phyloP scores from a whole-genome alignment of 2,888 invertebrate species.

The Nipponacmea schrenckii region DNA sequence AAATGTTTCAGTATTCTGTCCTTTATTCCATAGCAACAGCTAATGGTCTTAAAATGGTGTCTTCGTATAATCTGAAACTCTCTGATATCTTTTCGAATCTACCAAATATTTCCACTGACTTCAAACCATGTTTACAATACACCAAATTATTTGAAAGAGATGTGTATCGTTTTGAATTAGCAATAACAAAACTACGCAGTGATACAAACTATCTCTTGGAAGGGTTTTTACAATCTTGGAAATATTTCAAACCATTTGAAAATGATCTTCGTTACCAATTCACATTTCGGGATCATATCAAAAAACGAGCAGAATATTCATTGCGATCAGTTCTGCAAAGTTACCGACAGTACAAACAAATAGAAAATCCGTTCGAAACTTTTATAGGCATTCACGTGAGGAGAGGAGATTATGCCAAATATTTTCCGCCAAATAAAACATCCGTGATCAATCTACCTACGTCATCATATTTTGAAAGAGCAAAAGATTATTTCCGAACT shows the following conservation, averaged over 20 bases:
- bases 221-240: not conserved
- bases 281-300: not conserved
- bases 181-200: not conserved
- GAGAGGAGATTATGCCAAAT: constrained; percentile 4
- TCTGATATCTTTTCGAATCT: not conserved
- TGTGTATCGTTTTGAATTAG: not conserved
- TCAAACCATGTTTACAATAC: not conserved
- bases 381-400: not conserved
- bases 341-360: not conserved
- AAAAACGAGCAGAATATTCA: not conserved
- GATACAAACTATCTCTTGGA: not conserved
- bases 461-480: not conserved
- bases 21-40: not conserved
- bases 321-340: not conserved
- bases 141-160: not conserved
- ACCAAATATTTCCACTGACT: not conserved
- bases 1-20: not conserved
- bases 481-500: not conserved
- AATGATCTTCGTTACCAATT: not conserved
- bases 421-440: not conserved
- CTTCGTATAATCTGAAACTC: not conserved
- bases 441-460: not conserved
- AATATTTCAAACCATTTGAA: not conserved
- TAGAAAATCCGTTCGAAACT: not conserved
- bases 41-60: not conserved